Percentiles rank a stretch among this genome's conserved stretches.
Conservation (phyloP, 2,888 invertebrate genomes). For the Psylliodes chrysocephalus region DNA sequence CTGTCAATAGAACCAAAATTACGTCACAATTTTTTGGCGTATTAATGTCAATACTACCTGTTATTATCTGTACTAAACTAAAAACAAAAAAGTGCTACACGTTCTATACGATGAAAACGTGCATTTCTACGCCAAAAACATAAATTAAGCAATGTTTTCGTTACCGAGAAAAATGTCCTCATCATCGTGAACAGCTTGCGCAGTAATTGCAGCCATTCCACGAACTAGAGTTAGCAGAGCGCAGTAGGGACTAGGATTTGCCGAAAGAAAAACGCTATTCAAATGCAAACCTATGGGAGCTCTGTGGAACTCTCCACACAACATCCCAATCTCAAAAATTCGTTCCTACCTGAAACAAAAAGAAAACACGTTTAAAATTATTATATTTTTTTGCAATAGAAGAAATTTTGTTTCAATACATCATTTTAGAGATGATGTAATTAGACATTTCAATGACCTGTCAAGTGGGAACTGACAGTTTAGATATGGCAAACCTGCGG, state of each 20-base stretch:
- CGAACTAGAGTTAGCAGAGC: slow-evolving; percentile 70
- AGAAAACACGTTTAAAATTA: slow-evolving; percentile 18
- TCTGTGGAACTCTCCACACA: slow-evolving; percentile 67
- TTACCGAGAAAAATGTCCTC: slow-evolving; percentile 75
- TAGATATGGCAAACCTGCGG: too few relatives aligned
- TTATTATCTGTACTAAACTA: slow-evolving; percentile 1
- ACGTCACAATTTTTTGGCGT: too few relatives aligned
- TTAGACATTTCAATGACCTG: too few relatives aligned
- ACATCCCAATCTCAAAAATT: slow-evolving; percentile 63
- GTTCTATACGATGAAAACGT: not conserved
- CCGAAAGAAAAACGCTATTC: slow-evolving; percentile 61
- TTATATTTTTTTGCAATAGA: too few relatives aligned
- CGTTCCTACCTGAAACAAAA: slow-evolving; percentile 59
- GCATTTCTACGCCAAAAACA: not conserved
- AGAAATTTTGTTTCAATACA: too few relatives aligned
- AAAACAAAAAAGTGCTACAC: slow-evolving; percentile 11
- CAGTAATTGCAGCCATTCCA: slow-evolving; percentile 69
- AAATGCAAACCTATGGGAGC: slow-evolving; percentile 64
- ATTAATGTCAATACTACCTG: not conserved
- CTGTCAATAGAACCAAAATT: too few relatives aligned
- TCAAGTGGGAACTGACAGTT: too few relatives aligned
- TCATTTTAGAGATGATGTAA: too few relatives aligned
- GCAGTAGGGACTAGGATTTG: slow-evolving; percentile 68
- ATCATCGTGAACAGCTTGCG: slow-evolving; percentile 68
- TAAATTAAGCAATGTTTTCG: slow-evolving; percentile 47